Percentiles rank a stretch among this genome's conserved stretches.
phyloP scores from a whole-genome alignment of 2,888 invertebrate species.

The Zele albiditarsus region DNA sequence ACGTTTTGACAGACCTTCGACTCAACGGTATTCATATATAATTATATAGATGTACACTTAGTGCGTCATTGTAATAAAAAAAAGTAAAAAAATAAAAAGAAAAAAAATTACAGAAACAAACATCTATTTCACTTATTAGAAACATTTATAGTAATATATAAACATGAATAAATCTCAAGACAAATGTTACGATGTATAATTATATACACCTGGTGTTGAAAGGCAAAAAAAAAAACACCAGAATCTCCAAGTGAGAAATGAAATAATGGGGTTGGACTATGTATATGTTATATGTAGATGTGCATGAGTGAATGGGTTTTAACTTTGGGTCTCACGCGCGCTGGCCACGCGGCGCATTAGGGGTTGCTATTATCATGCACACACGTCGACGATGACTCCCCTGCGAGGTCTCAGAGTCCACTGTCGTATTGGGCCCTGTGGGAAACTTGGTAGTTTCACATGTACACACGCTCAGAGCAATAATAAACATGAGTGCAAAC shows the following conservation, averaged over 20 bases:
- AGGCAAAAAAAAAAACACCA: not conserved
- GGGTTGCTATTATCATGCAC: slow-evolving; percentile 12
- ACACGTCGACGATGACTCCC: slow-evolving; percentile 34
- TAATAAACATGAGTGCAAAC: slow-evolving; percentile 54
- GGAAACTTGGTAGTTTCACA: slow-evolving; percentile 60
- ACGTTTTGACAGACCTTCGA: slow-evolving; percentile 20
- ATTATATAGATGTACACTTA: slow-evolving; percentile 8
- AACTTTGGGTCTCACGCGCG: slow-evolving; percentile 9
- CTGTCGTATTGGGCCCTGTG: slow-evolving; percentile 48
- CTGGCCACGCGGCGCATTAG: not conserved
- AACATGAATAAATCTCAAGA: not conserved
- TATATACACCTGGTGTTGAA: slow-evolving; percentile 10
- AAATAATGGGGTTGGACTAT: not conserved
- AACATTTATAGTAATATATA: not conserved
- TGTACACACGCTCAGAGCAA: slow-evolving; percentile 52
- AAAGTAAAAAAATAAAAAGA: not conserved
- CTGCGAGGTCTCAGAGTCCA: slow-evolving; percentile 3
- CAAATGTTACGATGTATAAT: slow-evolving; percentile 15
- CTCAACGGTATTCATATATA: not conserved
- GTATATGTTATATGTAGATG: not conserved
- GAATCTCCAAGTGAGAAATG: not conserved
- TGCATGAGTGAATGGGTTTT: not conserved
- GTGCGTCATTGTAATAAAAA: not conserved
- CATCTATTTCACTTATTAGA: not conserved
- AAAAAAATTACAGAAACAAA: not conserved